phyloP scores from a whole-genome alignment of 1,140 invertebrate genomes.

The Trichonephila clavata region DNA sequence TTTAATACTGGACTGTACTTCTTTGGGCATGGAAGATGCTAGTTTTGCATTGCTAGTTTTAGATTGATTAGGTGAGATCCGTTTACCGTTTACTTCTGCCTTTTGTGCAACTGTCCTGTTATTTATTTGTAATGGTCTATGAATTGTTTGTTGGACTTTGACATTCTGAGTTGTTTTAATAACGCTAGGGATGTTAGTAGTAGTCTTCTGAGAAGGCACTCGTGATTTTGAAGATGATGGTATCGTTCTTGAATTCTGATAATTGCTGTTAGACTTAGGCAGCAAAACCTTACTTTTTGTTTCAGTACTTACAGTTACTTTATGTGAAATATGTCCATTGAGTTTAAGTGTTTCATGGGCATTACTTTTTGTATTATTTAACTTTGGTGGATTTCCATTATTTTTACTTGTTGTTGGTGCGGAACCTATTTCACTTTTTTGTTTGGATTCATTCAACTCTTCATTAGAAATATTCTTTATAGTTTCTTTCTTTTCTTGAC shows the following conservation, averaged over 20 bases:
- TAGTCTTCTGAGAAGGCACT: not conserved
- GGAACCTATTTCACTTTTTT: not conserved
- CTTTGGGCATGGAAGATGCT: not conserved
- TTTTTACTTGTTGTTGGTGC: not conserved
- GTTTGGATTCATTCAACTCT: not conserved
- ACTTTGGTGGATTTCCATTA: not conserved
- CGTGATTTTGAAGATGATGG: slow-evolving; percentile 29
- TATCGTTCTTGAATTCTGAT: not conserved
- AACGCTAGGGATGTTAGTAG: slow-evolving; percentile 52
- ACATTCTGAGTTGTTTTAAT: slow-evolving; percentile 71
- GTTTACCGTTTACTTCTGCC: not conserved
- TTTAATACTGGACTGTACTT: not conserved
- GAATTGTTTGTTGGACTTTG: slow-evolving; percentile 59
- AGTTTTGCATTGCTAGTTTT: not conserved
- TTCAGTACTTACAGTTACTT: slow-evolving; percentile 70
- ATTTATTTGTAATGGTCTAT: not conserved
- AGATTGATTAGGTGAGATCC: not conserved
- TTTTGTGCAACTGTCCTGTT: not conserved
- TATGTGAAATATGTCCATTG: slow-evolving; percentile 48
- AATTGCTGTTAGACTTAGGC: slow-evolving; percentile 2
- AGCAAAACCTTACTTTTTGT: slow-evolving; percentile 51
- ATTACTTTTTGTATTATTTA: not conserved
- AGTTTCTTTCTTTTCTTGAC: not conserved
- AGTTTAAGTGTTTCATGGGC: not conserved
- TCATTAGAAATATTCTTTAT: not conserved